These are phyloP conservation scores for Drosophila lacteicornis DNA, from an alignment of 1,140 invertebrate genomes.

Conservation along the genomic window DNA sequence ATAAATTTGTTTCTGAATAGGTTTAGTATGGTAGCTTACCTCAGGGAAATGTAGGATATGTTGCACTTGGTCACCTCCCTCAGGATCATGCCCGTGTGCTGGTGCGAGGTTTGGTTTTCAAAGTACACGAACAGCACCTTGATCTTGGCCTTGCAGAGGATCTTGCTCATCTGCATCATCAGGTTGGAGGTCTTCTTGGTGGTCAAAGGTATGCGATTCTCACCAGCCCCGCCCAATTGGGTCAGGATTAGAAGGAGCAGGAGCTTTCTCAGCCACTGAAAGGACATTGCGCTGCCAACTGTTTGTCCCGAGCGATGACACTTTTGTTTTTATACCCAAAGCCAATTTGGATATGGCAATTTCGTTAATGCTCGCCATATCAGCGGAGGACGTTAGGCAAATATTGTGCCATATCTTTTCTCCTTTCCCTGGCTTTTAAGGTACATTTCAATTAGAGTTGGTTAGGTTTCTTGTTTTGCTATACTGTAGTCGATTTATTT, in stretches of 20 bases:
- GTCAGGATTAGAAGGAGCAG: conserved; percentile 11
- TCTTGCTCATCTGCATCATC: conserved; percentile 50
- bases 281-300: conserved; percentile 39
- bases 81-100: conserved; percentile 70
- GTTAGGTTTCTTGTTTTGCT: neutral
- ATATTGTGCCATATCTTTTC: conserved; percentile 43
- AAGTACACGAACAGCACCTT: conserved; percentile 76
- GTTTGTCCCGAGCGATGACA: conserved; percentile 7
- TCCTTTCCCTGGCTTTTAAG: neutral
- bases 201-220: conserved; percentile 12
- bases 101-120: conserved; percentile 63
- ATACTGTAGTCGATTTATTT: neutral
- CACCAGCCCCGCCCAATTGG: neutral
- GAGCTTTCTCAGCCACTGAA: conserved; percentile 2
- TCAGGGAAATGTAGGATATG: conserved; percentile 73
- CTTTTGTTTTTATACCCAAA: conserved; percentile 58
- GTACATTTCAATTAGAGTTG: neutral
- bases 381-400: conserved; percentile 42
- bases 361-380: conserved; percentile 48
- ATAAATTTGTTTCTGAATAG: too few relatives aligned
- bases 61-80: conserved; percentile 66
- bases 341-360: conserved; percentile 55
- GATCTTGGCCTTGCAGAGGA: conserved; percentile 51
- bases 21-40: conserved; percentile 25
- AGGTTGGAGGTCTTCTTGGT: conserved; percentile 31